phyloP scores from a whole-genome alignment of 2,888 invertebrate species.

The Sminthurides aquaticus region DNA sequence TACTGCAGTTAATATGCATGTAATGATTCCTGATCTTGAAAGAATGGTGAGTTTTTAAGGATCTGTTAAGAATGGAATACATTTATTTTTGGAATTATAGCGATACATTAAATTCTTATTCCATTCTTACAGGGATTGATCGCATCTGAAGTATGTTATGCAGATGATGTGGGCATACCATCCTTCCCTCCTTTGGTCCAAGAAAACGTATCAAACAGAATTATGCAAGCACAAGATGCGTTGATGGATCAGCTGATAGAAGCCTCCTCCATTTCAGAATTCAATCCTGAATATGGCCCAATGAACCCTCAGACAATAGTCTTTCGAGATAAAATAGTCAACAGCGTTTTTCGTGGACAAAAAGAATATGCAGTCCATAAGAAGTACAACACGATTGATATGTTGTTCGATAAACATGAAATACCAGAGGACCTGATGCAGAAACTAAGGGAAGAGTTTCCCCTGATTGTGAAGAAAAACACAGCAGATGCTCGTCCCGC shows the following conservation, averaged over 20 bases:
- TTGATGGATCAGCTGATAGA: constrained; percentile 36
- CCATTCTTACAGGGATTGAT: constrained; percentile 32
- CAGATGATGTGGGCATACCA: constrained; percentile 37
- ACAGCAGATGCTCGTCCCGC: constrained; percentile 29
- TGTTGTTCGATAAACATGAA: constrained; percentile 25
- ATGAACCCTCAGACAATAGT: constrained; percentile 27
- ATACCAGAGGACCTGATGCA: constrained; percentile 6
- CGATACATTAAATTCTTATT: too few relatives aligned
- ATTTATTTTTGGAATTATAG: neutral
- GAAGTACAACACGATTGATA: constrained; percentile 24
- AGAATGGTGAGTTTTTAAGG: constrained; percentile 22
- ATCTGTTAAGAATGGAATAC: neutral
- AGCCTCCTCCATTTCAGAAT: constrained; percentile 18
- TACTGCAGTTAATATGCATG: constrained; percentile 20
- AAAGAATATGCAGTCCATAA: neutral
- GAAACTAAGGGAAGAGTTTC: constrained; percentile 26
- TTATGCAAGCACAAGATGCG: constrained; percentile 27
- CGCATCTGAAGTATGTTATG: constrained; percentile 32
- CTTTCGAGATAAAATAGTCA: constrained; percentile 21
- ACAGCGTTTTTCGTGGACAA: constrained; percentile 22
- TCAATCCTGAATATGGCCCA: constrained; percentile 30
- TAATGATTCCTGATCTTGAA: constrained; percentile 30
- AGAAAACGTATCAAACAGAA: constrained; percentile 16
- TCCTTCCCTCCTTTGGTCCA: constrained; percentile 31
- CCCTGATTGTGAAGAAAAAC: constrained; percentile 21